These are phyloP conservation scores for Apis mellifera DNA, from an alignment of 1,140 invertebrate species.

Conservation along the genomic window DNA sequence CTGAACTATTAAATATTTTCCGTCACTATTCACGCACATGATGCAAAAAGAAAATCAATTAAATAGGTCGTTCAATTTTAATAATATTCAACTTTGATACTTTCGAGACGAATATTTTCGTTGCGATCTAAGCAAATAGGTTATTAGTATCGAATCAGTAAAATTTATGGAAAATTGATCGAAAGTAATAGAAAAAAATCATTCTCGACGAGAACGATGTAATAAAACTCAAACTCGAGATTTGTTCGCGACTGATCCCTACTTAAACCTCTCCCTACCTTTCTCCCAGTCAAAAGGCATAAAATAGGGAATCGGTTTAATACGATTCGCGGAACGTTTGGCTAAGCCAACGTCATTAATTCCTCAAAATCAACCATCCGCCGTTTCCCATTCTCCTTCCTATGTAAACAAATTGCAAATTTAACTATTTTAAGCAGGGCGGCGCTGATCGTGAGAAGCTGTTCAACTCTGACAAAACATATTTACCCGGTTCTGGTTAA, in stretches of 20 bases:
- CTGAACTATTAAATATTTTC: no score
- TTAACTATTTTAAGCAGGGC: slow-evolving; percentile 37
- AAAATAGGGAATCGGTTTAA: slow-evolving; percentile 22
- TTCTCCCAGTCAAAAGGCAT: neutral
- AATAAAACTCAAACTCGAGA: no score
- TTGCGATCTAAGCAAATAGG: no score
- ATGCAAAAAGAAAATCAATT: no score
- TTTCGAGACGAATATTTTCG: no score
- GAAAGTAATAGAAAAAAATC: no score
- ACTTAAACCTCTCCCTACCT: neutral
- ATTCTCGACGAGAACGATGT: no score
- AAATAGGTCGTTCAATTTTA: no score
- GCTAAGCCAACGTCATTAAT: slow-evolving; percentile 40
- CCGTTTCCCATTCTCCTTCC: slow-evolving; percentile 16
- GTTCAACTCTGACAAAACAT: slow-evolving; percentile 29
- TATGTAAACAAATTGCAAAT: slow-evolving; percentile 45
- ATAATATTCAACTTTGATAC: no score
- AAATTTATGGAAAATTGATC: no score
- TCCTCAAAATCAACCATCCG: slow-evolving; percentile 37
- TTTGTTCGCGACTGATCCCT: neutral
- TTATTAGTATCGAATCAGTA: no score
- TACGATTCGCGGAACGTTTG: neutral
- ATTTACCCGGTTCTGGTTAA: slow-evolving; percentile 37
- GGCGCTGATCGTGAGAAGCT: slow-evolving; percentile 30
- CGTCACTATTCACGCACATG: no score